These are phyloP conservation scores for Falco punctatus DNA, from an alignment of 2,113 vertebrate species.

Conservation along the genomic window DNA sequence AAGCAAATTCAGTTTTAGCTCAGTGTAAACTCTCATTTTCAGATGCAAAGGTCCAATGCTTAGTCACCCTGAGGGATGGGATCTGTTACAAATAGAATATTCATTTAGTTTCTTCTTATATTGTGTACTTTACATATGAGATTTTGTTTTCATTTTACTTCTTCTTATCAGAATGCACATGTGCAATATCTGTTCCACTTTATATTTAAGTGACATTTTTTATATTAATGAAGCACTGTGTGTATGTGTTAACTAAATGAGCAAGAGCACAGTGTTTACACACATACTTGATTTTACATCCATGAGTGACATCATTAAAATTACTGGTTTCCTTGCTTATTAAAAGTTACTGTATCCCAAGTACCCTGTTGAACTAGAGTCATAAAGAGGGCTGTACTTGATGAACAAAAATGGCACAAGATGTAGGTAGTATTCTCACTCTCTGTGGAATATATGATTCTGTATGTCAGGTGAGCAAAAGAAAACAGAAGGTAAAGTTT, in stretches of 20 bases:
- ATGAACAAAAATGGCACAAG: background rate
- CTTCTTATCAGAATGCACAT: background rate
- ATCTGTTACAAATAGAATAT: background rate
- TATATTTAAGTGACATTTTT: background rate
- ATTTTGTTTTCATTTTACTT: background rate
- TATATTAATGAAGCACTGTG: background rate
- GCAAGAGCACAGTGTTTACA: background rate
- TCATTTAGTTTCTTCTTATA: background rate
- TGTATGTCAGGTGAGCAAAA: background rate
- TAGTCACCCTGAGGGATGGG: background rate
- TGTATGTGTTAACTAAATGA: background rate
- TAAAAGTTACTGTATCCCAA: background rate
- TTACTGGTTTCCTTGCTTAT: background rate
- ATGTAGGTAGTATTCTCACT: background rate
- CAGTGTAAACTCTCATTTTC: background rate
- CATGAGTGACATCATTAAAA: background rate
- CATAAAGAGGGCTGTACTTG: background rate
- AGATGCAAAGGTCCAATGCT: background rate
- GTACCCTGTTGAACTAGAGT: background rate
- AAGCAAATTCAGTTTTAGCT: background rate
- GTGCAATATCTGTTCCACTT: background rate
- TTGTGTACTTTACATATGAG: background rate
- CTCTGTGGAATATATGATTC: background rate
- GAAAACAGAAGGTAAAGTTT: background rate
- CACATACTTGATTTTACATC: background rate